Conservation (phyloP, 2,888 invertebrate species). For the Anticlea derivata region DNA sequence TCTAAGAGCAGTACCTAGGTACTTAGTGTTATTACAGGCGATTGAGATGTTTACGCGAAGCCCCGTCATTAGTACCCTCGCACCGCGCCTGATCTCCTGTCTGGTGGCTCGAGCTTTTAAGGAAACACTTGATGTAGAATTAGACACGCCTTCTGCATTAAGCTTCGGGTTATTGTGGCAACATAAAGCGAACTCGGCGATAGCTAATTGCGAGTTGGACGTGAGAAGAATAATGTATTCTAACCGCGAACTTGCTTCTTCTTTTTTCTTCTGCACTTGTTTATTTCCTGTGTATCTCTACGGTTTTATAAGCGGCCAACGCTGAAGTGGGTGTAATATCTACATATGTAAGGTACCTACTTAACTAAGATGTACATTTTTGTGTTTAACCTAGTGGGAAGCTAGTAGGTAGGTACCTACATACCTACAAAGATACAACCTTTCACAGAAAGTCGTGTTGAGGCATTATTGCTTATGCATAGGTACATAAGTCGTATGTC, state of each 20-base stretch:
- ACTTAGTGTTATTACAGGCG: too few relatives aligned
- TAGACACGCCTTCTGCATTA: slow-evolving; percentile 65
- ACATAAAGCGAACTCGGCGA: slow-evolving; percentile 52
- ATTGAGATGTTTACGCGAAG: too few relatives aligned
- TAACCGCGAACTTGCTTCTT: slow-evolving; percentile 41
- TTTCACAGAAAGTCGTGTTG: too few relatives aligned
- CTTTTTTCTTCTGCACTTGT: slow-evolving; percentile 31
- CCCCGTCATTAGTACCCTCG: not conserved
- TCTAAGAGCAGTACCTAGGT: too few relatives aligned
- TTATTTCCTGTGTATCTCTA: slow-evolving; percentile 27
- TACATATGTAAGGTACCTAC: too few relatives aligned
- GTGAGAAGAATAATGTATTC: slow-evolving; percentile 61
- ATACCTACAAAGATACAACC: too few relatives aligned
- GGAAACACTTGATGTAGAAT: slow-evolving; percentile 60
- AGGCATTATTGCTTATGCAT: too few relatives aligned
- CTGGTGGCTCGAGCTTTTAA: slow-evolving; percentile 38
- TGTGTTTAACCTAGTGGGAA: too few relatives aligned
- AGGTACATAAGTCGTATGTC: too few relatives aligned
- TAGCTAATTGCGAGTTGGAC: slow-evolving; percentile 63
- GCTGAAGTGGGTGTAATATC: too few relatives aligned
- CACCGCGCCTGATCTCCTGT: slow-evolving; percentile 1
- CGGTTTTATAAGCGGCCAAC: slow-evolving; percentile 9
- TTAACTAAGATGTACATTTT: too few relatives aligned
- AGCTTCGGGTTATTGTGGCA: slow-evolving; percentile 54
- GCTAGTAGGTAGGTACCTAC: too few relatives aligned